Evolutionary conservation across 2,797 vertebrate genomes (phyloP).

Genomic region (Crenuchus spilurus): DNA sequence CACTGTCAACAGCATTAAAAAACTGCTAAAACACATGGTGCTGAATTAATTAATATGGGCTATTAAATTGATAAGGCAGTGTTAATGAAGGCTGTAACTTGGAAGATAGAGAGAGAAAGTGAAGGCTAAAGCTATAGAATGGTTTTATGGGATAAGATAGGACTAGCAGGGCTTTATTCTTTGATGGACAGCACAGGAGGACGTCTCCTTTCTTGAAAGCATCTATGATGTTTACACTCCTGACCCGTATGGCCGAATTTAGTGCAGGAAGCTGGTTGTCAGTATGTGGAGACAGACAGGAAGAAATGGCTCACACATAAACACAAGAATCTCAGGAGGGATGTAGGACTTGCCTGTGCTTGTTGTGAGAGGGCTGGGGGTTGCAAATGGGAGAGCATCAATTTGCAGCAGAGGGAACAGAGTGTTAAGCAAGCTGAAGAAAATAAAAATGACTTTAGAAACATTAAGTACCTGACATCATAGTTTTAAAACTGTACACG

Average conservation of each 20-base stretch:
- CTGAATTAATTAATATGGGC: conserved; percentile 52
- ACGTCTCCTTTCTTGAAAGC: background rate
- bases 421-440: no score
- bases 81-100: conserved; percentile 45
- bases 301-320: conserved; percentile 37
- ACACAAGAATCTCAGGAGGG: conserved; percentile 54
- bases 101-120: conserved; percentile 31
- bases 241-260: conserved; percentile 1
- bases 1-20: conserved; percentile 50
- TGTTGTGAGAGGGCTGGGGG: conserved; percentile 31
- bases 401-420: background rate
- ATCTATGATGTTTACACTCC: conserved; percentile 5
- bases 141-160: background rate
- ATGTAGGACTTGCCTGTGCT: conserved; percentile 35
- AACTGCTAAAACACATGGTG: conserved; percentile 40
- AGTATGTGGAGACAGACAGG: conserved; percentile 34
- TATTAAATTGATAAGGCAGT: conserved; percentile 45
- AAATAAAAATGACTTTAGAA: background rate
- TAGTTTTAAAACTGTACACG: background rate
- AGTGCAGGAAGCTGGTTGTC: conserved; percentile 11
- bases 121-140: background rate
- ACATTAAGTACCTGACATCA: background rate
- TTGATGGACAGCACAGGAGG: background rate
- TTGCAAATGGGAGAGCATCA: conserved; percentile 36
- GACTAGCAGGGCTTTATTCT: background rate